Conservation (phyloP, 2,113 vertebrate species). For the Eulemur macaco region DNA sequence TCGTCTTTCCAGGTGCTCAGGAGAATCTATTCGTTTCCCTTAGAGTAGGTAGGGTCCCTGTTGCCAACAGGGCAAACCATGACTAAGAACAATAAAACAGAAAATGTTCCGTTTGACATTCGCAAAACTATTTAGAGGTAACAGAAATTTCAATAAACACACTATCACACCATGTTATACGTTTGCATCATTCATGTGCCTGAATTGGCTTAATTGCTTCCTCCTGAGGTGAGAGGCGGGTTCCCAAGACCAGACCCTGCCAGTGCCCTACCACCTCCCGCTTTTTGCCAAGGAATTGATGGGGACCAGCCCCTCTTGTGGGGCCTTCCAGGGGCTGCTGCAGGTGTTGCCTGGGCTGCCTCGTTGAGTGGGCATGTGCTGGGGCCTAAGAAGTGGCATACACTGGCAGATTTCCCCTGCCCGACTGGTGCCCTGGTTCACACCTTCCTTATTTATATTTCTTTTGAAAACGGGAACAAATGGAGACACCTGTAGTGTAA, state of each 20-base stretch:
- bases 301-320: background rate
- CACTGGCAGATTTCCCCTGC: background rate
- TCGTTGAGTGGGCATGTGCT: too few relatives aligned
- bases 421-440: background rate
- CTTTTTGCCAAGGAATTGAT: background rate
- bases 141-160: background rate
- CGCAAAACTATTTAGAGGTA: background rate
- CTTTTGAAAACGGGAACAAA: background rate
- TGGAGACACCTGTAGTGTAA: background rate
- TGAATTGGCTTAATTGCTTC: background rate
- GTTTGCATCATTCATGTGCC: background rate
- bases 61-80: too few relatives aligned
- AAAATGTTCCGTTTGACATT: background rate
- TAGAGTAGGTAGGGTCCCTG: too few relatives aligned
- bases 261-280: background rate
- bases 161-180: background rate
- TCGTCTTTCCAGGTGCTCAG: background rate
- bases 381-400: background rate
- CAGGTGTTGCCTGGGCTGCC: too few relatives aligned
- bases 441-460: background rate
- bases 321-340: background rate
- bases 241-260: background rate
- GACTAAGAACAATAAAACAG: background rate
- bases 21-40: background rate
- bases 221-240: background rate